Conservation (phyloP, 2,113 vertebrate species). For the Epinephelus moara region DNA sequence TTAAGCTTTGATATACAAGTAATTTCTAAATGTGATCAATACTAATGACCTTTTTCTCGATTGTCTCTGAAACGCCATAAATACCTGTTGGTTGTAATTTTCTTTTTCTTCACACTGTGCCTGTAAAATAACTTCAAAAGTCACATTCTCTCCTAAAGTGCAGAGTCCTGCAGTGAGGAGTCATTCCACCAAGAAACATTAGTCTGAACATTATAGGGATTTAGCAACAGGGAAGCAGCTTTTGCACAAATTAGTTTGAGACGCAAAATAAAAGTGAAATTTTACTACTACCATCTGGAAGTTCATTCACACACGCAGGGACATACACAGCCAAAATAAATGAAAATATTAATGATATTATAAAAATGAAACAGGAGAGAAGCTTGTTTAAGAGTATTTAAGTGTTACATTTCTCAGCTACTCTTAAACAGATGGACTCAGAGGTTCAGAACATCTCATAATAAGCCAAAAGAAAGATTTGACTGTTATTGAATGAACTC, state of each 20-base stretch:
- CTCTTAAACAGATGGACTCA: neutral
- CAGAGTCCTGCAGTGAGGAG: constrained; percentile 33
- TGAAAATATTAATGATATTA: neutral
- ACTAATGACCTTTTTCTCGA: neutral
- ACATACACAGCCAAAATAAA: neutral
- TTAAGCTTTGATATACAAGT: neutral
- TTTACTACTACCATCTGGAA: constrained; percentile 20
- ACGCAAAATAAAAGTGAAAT: constrained; percentile 28
- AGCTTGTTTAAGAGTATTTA: neutral
- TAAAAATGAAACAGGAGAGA: constrained; percentile 6
- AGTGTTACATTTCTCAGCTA: neutral
- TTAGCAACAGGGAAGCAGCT: constrained; percentile 39
- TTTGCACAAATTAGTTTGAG: constrained; percentile 42
- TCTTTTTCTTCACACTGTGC: constrained; percentile 6
- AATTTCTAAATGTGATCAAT: constrained; percentile 11
- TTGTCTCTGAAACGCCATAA: too few relatives aligned
- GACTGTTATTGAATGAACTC: too few relatives aligned
- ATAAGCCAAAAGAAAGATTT: neutral
- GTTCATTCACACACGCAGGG: neutral
- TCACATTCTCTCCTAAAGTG: constrained; percentile 33
- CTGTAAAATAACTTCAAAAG: constrained; percentile 42
- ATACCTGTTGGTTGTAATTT: neutral
- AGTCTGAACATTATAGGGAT: constrained; percentile 18
- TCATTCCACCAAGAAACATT: constrained; percentile 37
- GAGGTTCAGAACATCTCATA: neutral